Evolutionary conservation across 2,888 invertebrate species (phyloP), one percentile per base, ranked within the genome.

Genomic region (Mycalesis mineus): DNA sequence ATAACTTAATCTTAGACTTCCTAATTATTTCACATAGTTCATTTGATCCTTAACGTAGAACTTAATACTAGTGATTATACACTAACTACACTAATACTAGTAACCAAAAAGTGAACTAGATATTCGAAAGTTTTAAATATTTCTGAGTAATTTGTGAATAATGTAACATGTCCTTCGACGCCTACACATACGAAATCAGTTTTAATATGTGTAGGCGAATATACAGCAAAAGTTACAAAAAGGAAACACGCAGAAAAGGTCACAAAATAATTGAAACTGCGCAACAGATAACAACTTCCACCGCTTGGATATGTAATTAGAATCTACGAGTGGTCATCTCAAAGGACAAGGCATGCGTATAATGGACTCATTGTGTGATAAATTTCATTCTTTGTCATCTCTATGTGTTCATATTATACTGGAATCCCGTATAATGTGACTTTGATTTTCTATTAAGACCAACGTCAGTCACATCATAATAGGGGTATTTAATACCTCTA

Each of bases 381-480:
- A 52, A 56, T 59, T 55, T 53, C 50, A 51, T 55, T 58, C 40
- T 60, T 64, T 64, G 33, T 48, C 47, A 41, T 52, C 41, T 48
- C 15, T 39, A n/a, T 40, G 31, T n/a, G 14, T 28, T 39, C 47
- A 17, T 13, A n/a, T n/a, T n/a, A 36, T 47, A 52, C 39, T 52
- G 14, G 40, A 47, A 49, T 28, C 48, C 36, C 48, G n/a, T n/a
- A 15, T 48, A 22, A 48, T 47, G 14, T 17, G 48, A 33, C 17
- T 36, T 47, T 48, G 11, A 47, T 47, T 33, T 33, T 47, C 47
- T 13, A 33, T 47, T 47, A 28, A 33, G 29, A 17, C 42, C 22
- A 5, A 44, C 28, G 44, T 29, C 28, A 44, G 13, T 41, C 11
- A 41, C 3, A 22, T 11, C 13, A 29, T 28, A 29, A 29, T 44